phyloP scores from a whole-genome alignment of 1,140 invertebrate species.

The Drosophila nigromelanica region DNA sequence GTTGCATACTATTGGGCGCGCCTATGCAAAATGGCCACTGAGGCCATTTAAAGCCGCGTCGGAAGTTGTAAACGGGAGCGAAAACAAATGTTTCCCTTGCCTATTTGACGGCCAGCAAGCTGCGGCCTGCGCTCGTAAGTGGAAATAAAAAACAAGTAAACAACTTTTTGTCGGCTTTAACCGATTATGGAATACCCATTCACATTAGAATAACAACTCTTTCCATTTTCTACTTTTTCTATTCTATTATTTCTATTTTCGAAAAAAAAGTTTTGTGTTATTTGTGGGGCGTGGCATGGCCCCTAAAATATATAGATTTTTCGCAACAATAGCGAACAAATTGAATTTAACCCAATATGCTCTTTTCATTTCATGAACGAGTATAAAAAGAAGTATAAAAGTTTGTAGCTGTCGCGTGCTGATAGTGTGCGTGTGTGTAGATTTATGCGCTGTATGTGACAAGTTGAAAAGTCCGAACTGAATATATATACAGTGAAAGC shows the following conservation, averaged over 20 bases:
- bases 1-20: constrained; percentile 47
- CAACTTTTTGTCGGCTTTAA: too few species aligned
- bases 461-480: constrained; percentile 50
- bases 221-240: too few species aligned
- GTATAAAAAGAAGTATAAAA: constrained; percentile 47
- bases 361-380: too few species aligned
- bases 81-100: constrained; percentile 74
- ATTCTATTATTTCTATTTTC: too few species aligned
- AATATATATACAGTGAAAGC: constrained; percentile 47
- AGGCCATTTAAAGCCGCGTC: constrained; percentile 45
- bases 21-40: constrained; percentile 32
- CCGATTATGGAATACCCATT: too few species aligned
- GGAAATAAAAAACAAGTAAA: constrained; percentile 22
- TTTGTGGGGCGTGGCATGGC: too few species aligned
- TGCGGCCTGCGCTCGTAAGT: constrained; percentile 32
- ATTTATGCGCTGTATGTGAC: constrained; percentile 72
- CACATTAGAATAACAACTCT: too few species aligned
- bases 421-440: constrained; percentile 52
- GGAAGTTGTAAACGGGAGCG: constrained; percentile 70
- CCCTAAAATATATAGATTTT: too few species aligned
- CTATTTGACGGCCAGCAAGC: constrained; percentile 53
- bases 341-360: too few species aligned
- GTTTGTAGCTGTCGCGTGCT: constrained; percentile 56
- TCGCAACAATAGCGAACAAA: too few species aligned
- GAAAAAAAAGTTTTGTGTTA: too few species aligned